Evolutionary conservation across 2,888 invertebrate genomes (phyloP), one percentile per base, ranked within the genome.

Genomic region (Oscheius onirici): DNA sequence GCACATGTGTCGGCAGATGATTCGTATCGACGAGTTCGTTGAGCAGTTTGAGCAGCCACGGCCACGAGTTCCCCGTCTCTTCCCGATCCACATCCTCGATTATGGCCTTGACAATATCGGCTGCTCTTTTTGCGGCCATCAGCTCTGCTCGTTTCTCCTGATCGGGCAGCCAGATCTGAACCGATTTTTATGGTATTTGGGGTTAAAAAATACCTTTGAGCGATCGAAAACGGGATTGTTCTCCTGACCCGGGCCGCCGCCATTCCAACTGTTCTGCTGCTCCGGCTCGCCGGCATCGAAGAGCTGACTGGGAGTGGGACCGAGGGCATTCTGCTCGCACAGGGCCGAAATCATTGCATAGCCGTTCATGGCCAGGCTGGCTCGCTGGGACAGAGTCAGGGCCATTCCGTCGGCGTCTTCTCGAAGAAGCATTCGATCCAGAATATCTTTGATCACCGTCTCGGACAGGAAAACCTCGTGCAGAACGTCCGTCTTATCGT

Each of bases 1-100:
- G 73, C 13, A 72, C 28, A 43, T 84, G 84, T 10, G 83, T 82
- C 11, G 75, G 65, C 26, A 71, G 22, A 52, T 74, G 54, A 58
- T 80, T 82, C 3, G 83, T 83, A 67, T 84, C 78, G 70, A 72
- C 52, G 22, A 84, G 44, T 26, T 74, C 74, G 17, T 75, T 54
- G 17, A 84, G 15, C 20, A 84, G 57, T 52, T 79, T 66, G 49
- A 83, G 69, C n/a, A 79, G 69, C 24, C 72, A 71, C 49, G 74
- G 71, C 78, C 83, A 80, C 2, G 71, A 51, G n/a, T 75, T 71
- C 10, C 77, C 76, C 10, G 44, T 22, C 40, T 17, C 41, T 22
- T 63, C 67, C 6, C 20, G 54, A 57, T 75, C 22, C 2, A 78
- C 24, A 57, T 77, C 75, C 13, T 51, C 55, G 6, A 77, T 41